Percentiles rank a stretch among this genome's conserved stretches.
These are phyloP conservation scores for Andrena bucephala DNA, from an alignment of 2,888 invertebrate species.

Conservation along the genomic window DNA sequence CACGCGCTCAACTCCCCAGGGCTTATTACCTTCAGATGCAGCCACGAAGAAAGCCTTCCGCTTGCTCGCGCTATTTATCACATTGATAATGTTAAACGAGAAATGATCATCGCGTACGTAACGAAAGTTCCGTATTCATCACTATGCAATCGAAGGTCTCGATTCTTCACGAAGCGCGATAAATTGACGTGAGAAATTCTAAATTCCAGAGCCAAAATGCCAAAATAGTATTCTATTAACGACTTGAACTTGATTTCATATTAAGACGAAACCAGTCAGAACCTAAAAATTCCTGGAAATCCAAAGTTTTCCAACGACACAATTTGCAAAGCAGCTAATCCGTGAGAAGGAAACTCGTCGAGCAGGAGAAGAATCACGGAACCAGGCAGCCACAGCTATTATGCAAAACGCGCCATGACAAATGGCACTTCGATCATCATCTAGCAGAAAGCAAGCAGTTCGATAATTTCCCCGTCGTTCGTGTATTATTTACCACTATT, in stretches of 20 bases:
- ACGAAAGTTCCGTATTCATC: not conserved
- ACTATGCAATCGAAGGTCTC: not conserved
- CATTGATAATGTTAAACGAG: constrained; percentile 16
- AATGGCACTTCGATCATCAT: constrained; percentile 4
- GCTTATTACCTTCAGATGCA: constrained; percentile 41
- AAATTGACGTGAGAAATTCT: not conserved
- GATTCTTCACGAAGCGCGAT: not conserved
- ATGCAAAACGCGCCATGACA: constrained; percentile 20
- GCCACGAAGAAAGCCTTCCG: constrained; percentile 30
- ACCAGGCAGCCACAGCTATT: not conserved
- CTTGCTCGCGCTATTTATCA: constrained; percentile 22
- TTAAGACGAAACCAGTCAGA: too few species aligned
- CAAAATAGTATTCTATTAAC: too few species aligned
- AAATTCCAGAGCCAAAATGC: too few species aligned
- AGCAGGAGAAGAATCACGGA: not conserved
- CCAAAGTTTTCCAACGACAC: too few species aligned
- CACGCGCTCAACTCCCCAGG: constrained; percentile 41
- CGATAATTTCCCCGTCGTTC: constrained; percentile 28
- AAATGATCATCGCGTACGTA: constrained; percentile 26
- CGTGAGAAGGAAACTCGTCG: too few species aligned
- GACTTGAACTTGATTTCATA: too few species aligned
- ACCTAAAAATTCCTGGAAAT: too few species aligned
- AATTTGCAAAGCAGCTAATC: too few species aligned
- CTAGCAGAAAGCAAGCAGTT: constrained; percentile 3
- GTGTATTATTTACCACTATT: constrained; percentile 55